Percentiles rank a stretch among this genome's conserved stretches.
Conservation (phyloP, 2,888 invertebrate species). For the Phrixothrix hirtus region DNA sequence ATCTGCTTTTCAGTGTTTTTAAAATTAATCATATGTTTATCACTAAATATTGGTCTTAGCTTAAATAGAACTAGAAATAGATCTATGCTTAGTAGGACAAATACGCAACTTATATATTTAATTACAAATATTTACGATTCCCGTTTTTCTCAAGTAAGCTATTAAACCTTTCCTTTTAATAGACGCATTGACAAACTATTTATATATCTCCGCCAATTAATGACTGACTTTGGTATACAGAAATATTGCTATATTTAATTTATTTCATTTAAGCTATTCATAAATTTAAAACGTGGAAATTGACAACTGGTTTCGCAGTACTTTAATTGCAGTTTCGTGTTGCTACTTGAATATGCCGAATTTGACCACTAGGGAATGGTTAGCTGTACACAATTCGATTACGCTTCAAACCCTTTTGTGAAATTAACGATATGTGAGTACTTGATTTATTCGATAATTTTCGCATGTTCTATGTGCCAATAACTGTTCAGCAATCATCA, state of each 20-base stretch:
- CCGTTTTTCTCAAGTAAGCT: too few relatives aligned
- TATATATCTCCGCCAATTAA: neutral
- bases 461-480: slow-evolving; percentile 19
- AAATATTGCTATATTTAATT: too few relatives aligned
- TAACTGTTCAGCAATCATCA: slow-evolving; percentile 21
- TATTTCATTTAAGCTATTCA: neutral
- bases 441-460: slow-evolving; percentile 26
- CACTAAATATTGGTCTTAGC: too few relatives aligned
- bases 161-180: too few relatives aligned
- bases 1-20: too few relatives aligned
- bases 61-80: too few relatives aligned
- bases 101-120: too few relatives aligned
- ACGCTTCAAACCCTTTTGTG: slow-evolving; percentile 16
- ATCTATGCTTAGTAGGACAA: too few relatives aligned
- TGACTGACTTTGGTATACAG: neutral
- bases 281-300: neutral
- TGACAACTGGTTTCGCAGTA: neutral
- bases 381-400: slow-evolving; percentile 22
- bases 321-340: slow-evolving; percentile 2
- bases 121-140: neutral
- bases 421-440: slow-evolving; percentile 20
- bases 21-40: too few relatives aligned
- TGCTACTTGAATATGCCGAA: slow-evolving; percentile 4
- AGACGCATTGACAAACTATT: too few relatives aligned
- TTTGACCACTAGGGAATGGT: slow-evolving; percentile 7